Evolutionary conservation across 1,140 invertebrate species (phyloP).

Genomic region (Caenorhabditis remanei): DNA sequence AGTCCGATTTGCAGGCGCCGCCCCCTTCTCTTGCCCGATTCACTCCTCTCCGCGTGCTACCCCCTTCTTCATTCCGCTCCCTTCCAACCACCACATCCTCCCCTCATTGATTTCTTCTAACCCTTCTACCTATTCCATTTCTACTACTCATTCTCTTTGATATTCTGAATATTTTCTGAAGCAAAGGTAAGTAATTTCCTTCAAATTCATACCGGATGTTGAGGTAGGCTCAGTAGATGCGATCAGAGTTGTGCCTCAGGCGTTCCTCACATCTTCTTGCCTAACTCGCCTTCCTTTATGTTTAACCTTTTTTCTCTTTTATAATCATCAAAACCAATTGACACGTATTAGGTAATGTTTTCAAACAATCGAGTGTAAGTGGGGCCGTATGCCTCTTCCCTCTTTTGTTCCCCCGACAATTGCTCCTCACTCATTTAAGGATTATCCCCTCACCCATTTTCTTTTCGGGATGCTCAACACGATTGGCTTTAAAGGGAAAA

Average conservation of each 20-base stretch:
- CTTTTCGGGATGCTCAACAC: not conserved
- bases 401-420: not conserved
- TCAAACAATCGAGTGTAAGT: not conserved
- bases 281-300: constrained; percentile 15
- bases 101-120: not conserved
- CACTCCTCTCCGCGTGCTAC: not conserved
- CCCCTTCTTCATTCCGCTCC: constrained; percentile 21
- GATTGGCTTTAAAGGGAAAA: no score
- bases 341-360: constrained; percentile 46
- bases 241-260: not conserved
- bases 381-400: not conserved
- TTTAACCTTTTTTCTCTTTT: not conserved
- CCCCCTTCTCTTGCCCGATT: not conserved
- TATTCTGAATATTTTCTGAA: not conserved
- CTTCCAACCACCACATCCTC: not conserved
- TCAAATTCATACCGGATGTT: not conserved
- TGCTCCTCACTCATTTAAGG: constrained; percentile 25
- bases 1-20: constrained; percentile 51
- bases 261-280: constrained; percentile 22
- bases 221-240: constrained; percentile 55
- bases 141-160: not conserved
- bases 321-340: not conserved
- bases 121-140: not conserved
- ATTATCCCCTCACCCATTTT: not conserved
- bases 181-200: not conserved